Base-by-base conservation (phyloP, 1,140 invertebrate genomes). In the Heterodera schachtii region DNA sequence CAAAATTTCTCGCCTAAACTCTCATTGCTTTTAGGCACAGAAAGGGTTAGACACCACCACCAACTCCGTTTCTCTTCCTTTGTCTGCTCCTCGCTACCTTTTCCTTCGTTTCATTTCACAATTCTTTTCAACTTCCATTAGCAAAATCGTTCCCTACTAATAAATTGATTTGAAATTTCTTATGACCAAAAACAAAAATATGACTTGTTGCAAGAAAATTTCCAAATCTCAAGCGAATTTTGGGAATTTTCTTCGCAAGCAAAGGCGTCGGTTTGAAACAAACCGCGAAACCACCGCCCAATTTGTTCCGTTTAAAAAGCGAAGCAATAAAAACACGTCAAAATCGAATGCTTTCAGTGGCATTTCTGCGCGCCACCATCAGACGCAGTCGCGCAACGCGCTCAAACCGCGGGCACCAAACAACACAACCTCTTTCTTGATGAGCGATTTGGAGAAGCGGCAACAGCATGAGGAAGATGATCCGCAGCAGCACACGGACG, bases 351-450 rank as follows among this genome's bases (percentile, higher is more conserved):
- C 11, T 52, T 52, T 52, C 49, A 52, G 49, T 11, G 49, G 0
- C 49, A 52, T 11, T 52, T 52, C 49, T 8, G 49, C 49, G 6
- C 49, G 11, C 49, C 49, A 52, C 49, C 49, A 46, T 19, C 69
- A 71, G 69, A 7, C 21, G 1, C 31, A 71, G 11, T 52, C 11
- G 49, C 49, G 49, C 11, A 11, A 6, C 4, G 44, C 31, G 69
- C 69, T 13, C 11, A 41, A 71, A n/a, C 69, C 69, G 19, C 9
- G 44, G n/a, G 69, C 69, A 41, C 69, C 69, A 1, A 9, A 11
- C 69, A 71, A 71, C 69, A 71, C 69, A 46, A 71, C 69, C n/a
- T 71, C 69, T 11, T 71, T 71, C 43, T 46, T 71, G 31, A 71
- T 71, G 69, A 71, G 41, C 11, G 69, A 71, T 41, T 19, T 8